phyloP scores from a whole-genome alignment of 2,113 vertebrate genomes.

The Vicugna pacos region DNA sequence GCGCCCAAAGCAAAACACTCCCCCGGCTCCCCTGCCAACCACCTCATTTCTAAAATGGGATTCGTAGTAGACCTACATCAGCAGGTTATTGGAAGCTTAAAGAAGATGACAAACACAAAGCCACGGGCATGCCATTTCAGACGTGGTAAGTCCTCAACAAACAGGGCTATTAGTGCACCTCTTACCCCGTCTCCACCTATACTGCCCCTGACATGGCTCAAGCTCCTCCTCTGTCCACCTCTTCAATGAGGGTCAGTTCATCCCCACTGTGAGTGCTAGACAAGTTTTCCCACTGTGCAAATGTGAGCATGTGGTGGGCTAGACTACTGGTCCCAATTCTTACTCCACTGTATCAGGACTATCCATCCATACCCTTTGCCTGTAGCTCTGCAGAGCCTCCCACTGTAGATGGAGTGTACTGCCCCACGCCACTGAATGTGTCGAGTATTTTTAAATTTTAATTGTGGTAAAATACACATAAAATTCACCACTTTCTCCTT shows the following conservation, averaged over 20 bases:
- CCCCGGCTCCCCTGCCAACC: neutral
- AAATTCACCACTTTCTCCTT: constrained; percentile 14
- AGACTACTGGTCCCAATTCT: neutral
- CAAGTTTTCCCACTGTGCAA: neutral
- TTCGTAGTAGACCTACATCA: neutral
- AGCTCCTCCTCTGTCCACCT: neutral
- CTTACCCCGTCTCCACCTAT: neutral
- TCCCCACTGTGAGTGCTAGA: neutral
- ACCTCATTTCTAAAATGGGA: neutral
- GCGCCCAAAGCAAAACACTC: neutral
- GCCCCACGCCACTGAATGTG: neutral
- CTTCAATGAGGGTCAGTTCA: neutral
- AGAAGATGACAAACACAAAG: neutral
- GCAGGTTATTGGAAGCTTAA: neutral
- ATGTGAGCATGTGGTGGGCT: neutral
- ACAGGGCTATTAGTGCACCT: neutral
- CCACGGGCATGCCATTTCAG: neutral
- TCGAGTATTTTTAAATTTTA: neutral
- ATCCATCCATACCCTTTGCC: neutral
- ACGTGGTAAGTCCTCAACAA: neutral
- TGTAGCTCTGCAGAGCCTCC: neutral
- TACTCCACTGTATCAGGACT: neutral
- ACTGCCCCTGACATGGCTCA: neutral
- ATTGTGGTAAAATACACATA: neutral
- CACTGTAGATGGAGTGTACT: neutral